phyloP scores from a whole-genome alignment of 1,140 invertebrate genomes.

The Lutraria rhynchaena region DNA sequence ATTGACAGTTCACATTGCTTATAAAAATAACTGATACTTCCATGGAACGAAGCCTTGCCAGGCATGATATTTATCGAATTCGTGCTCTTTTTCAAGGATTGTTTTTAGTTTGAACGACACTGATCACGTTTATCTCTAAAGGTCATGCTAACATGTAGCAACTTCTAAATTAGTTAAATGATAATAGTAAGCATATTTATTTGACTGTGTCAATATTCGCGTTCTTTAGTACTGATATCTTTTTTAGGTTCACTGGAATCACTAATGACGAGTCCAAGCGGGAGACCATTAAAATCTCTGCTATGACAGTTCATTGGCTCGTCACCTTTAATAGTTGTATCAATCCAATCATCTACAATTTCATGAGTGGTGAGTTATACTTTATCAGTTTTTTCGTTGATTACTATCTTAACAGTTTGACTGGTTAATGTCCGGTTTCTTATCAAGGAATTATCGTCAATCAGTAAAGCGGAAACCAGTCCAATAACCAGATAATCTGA shows the following conservation, averaged over 20 bases:
- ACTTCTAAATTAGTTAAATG: not conserved
- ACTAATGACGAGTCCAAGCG: not conserved
- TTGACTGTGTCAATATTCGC: not conserved
- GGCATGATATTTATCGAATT: too few relatives aligned
- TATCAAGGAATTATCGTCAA: too few relatives aligned
- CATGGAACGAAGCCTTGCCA: too few relatives aligned
- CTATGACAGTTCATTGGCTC: conserved; percentile 69
- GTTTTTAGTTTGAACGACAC: not conserved
- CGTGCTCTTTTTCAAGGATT: not conserved
- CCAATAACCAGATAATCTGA: too few relatives aligned
- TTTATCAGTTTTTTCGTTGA: not conserved
- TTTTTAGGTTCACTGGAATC: conserved; percentile 1
- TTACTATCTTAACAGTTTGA: too few relatives aligned
- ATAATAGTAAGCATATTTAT: not conserved
- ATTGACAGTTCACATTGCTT: too few relatives aligned
- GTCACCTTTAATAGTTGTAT: conserved; percentile 92
- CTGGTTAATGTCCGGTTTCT: too few relatives aligned
- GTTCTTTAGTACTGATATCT: not conserved
- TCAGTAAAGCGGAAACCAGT: too few relatives aligned
- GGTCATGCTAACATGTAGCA: too few relatives aligned
- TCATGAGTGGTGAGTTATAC: conserved; percentile 90
- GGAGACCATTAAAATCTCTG: conserved; percentile 33
- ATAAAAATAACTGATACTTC: too few relatives aligned
- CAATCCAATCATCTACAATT: conserved; percentile 96
- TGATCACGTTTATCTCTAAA: not conserved